Conservation (phyloP, 2,113 vertebrate genomes). For the Mormyrus lacerda region DNA sequence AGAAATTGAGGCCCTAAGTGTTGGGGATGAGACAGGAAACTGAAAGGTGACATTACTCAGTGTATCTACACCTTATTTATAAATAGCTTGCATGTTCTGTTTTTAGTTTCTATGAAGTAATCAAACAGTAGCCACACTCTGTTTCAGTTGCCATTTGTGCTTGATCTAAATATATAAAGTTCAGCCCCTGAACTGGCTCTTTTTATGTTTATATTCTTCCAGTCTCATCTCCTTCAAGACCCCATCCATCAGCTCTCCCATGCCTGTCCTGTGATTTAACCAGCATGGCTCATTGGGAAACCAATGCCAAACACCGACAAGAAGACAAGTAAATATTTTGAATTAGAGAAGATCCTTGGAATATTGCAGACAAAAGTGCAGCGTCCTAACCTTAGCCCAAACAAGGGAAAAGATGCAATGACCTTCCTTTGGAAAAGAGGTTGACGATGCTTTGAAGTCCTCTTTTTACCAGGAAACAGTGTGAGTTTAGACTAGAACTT, state of each 20-base stretch:
- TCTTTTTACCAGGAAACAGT: not conserved
- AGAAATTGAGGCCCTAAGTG: not conserved
- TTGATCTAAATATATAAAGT: not conserved
- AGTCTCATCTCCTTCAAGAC: not conserved
- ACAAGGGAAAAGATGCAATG: not conserved
- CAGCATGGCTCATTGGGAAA: not conserved
- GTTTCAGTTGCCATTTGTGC: not conserved
- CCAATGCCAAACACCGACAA: not conserved
- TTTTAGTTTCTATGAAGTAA: not conserved
- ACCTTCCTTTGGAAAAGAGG: not conserved
- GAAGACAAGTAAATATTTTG: not conserved
- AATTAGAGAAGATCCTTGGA: not conserved
- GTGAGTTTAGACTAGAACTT: not conserved
- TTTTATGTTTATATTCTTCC: not conserved
- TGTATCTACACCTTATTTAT: not conserved
- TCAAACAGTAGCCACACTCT: not conserved
- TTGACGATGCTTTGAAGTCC: not conserved
- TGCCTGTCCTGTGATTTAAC: not conserved
- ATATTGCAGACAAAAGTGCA: not conserved
- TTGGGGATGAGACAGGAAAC: not conserved
- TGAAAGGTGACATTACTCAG: not conserved
- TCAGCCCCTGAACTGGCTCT: not conserved
- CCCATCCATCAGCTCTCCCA: not conserved
- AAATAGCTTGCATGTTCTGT: not conserved
- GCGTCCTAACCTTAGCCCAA: not conserved